Percentiles rank a stretch among this genome's conserved stretches.
Conservation (phyloP, 1,140 invertebrate species). For the Formica selysi region DNA sequence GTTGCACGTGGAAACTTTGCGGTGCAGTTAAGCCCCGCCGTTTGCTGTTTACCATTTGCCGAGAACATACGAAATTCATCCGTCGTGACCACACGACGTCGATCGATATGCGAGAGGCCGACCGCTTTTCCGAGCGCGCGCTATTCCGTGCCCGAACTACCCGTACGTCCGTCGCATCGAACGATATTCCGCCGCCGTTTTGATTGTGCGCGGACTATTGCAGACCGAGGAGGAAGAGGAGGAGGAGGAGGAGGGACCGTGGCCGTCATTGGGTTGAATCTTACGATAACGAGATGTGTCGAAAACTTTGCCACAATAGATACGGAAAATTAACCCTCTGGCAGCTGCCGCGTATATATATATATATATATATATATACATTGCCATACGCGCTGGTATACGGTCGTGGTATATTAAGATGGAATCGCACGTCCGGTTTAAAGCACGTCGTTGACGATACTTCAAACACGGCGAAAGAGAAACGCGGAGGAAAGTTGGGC, state of each 20-base stretch:
- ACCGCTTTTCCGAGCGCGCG: conserved; percentile 59
- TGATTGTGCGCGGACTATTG: conserved; percentile 40
- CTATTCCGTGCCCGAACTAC: conserved; percentile 51
- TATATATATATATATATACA: no score
- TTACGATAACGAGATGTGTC: conserved; percentile 62
- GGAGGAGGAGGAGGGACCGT: not conserved
- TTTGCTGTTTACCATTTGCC: conserved; percentile 76
- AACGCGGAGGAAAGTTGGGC: conserved; percentile 24
- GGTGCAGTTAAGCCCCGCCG: conserved; percentile 73
- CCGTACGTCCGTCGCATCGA: conserved; percentile 30
- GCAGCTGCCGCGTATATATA: conserved; percentile 28
- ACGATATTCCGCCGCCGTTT: conserved; percentile 39
- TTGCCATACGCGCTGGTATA: not conserved
- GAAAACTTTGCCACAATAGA: conserved; percentile 62
- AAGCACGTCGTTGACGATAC: not conserved
- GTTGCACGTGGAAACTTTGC: conserved; percentile 74
- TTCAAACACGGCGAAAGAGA: conserved; percentile 11
- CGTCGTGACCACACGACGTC: conserved; percentile 74
- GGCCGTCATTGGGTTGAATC: conserved; percentile 38
- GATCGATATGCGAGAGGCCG: conserved; percentile 68
- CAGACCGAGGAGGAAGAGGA: not conserved
- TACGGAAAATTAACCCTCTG: conserved; percentile 54
- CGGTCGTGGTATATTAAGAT: conserved; percentile 8
- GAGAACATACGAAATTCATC: conserved; percentile 76
- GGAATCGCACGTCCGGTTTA: conserved; percentile 41